Conservation (phyloP, 1,140 invertebrate genomes). For the Trichonephila inaurata region DNA sequence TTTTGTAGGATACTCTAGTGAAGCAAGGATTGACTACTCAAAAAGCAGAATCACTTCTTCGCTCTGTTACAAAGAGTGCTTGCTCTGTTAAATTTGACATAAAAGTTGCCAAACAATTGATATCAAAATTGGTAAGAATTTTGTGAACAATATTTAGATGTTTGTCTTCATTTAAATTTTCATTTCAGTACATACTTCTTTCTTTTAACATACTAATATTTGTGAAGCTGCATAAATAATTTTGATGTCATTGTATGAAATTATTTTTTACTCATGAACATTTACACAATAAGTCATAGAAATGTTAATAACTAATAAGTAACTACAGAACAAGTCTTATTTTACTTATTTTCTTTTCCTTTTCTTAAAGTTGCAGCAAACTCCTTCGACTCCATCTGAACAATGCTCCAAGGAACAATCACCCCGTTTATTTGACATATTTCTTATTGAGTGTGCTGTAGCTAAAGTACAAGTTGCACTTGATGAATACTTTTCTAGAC, state of each 20-base stretch:
- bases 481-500: constrained; percentile 82
- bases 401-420: constrained; percentile 55
- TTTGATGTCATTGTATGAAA: no score
- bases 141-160: no score
- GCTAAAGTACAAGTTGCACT: constrained; percentile 87
- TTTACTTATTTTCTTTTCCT: background rate
- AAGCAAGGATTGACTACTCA: constrained; percentile 93
- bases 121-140: constrained; percentile 79
- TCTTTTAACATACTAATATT: no score
- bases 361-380: constrained; percentile 5
- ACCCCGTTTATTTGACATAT: constrained; percentile 84
- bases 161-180: no score
- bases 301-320: no score
- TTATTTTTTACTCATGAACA: no score
- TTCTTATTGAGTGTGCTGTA: constrained; percentile 86
- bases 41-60: constrained; percentile 84
- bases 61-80: constrained; percentile 85
- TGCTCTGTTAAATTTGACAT: constrained; percentile 87
- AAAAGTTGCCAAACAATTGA: constrained; percentile 84
- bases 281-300: no score
- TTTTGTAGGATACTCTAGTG: constrained; percentile 88
- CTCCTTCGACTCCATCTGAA: constrained; percentile 42
- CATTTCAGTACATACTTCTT: no score
- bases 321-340: no score
- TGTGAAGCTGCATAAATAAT: no score